Evolutionary conservation across 2,797 vertebrate species (phyloP), one percentile per base, ranked within the genome.

Genomic region (Pachyuromys duprasi): DNA sequence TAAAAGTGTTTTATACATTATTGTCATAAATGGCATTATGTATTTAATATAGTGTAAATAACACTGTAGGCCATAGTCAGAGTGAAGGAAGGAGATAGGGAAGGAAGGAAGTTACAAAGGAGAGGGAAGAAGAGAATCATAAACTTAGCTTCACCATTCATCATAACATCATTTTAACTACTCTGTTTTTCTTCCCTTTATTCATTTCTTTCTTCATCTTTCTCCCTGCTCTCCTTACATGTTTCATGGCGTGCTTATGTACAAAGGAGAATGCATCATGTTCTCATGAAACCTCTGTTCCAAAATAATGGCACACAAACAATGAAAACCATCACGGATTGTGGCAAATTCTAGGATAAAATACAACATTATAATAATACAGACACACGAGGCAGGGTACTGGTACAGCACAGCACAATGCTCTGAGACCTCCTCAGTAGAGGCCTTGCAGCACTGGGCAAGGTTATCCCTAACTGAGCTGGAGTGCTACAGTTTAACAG

Each of bases 1-100:
- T 57, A 83, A 72, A 94, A 67, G 90, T 91, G 96, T 94, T 78
- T 95, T 78, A 60, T n/a, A 81, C 36, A 42, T 42, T 53, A 53
- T 84, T 96, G 91, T 90, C 22, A 86, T n/a, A 6, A 13, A 1
- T 87, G 75, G 45, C 63, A 60, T 57, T 86, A 67, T 69, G 1
- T 42, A 81, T 33, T 69, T 81, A 87, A 84, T 45, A 80, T 0
- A 86, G 60, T 87, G 11, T 87, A 55, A 75, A 89, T 69, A 67
- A n/a, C 79, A 93, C 83, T 90, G 62, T 93, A 60, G 2, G 5
- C 81, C 72, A 15, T 92, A 67, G 78, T 18, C 28, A 92, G 18
- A 95, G 22, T 62, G 20, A 1, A 26, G 76, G 45, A 7, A 17
- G 36, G 8, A 22, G 1, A 28, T 3, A 70, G 9, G 2, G 11